Conservation (phyloP, 64 coral and sea anemone genomes). For the Montipora cactus region DNA sequence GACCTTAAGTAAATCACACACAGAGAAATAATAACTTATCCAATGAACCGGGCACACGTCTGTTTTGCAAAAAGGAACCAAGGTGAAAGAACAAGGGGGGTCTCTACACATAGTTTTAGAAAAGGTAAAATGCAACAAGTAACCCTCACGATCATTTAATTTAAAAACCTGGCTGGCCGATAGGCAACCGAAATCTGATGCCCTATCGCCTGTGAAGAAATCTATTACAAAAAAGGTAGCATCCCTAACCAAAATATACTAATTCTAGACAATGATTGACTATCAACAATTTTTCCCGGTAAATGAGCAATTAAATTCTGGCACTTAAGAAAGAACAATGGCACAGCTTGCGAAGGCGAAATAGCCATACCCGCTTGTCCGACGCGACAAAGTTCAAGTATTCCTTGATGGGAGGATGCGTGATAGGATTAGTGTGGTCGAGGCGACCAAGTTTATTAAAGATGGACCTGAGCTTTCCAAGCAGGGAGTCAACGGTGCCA, state of each 20-base stretch:
- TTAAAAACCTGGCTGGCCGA: constrained; percentile 36
- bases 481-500: constrained; percentile 4
- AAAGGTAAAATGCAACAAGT: constrained; percentile 20
- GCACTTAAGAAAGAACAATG: constrained; percentile 42
- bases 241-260: constrained; percentile 70
- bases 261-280: background rate
- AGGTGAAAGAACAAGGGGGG: background rate
- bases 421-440: constrained; percentile 20
- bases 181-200: constrained; percentile 57
- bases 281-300: background rate
- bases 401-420: background rate
- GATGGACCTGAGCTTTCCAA: background rate
- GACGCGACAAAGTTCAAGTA: constrained; percentile 16
- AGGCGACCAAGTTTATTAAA: constrained; percentile 28
- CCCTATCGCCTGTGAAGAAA: constrained; percentile 64
- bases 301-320: background rate
- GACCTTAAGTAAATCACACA: too few species aligned
- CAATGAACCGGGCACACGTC: too few species aligned
- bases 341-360: constrained; percentile 17
- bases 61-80: too few species aligned
- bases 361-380: background rate
- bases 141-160: constrained; percentile 46
- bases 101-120: constrained; percentile 21
- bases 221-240: constrained; percentile 23
- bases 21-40: too few species aligned